Percentiles rank a stretch among this genome's conserved stretches.
Evolutionary conservation across 2,888 invertebrate genomes (phyloP).

Genomic region (Synanthedon andrenaeformis): DNA sequence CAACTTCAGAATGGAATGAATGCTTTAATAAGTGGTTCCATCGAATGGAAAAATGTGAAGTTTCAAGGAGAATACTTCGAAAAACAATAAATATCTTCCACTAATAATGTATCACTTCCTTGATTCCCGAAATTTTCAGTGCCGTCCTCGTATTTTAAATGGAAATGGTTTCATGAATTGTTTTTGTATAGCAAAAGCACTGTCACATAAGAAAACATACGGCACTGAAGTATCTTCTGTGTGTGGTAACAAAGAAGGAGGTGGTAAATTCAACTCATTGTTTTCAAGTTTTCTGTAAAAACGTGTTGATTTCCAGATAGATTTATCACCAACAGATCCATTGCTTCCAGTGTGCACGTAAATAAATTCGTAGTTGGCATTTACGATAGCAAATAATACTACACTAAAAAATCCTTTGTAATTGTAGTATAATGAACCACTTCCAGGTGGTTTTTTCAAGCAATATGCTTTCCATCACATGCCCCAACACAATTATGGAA

Average conservation of each 20-base stretch:
- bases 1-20: no score
- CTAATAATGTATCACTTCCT: no score
- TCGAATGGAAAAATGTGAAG: no score
- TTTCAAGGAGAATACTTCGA: no score
- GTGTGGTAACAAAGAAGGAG: neutral
- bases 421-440: neutral
- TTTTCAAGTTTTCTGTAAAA: neutral
- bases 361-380: slow-evolving; percentile 1
- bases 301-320: neutral
- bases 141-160: neutral
- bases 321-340: neutral
- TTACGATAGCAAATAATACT: no score
- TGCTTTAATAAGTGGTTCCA: no score
- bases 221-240: neutral
- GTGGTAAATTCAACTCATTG: neutral
- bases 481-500: neutral
- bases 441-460: neutral
- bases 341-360: neutral
- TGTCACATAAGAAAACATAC: slow-evolving; percentile 1
- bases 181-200: slow-evolving; percentile 1
- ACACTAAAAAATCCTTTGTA: neutral
- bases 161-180: slow-evolving; percentile 1
- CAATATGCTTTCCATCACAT: neutral
- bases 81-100: no score
- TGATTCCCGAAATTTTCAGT: no score